These are phyloP conservation scores for Xiphophorus maculatus DNA, from an alignment of 2,113 vertebrate genomes.

Conservation along the genomic window DNA sequence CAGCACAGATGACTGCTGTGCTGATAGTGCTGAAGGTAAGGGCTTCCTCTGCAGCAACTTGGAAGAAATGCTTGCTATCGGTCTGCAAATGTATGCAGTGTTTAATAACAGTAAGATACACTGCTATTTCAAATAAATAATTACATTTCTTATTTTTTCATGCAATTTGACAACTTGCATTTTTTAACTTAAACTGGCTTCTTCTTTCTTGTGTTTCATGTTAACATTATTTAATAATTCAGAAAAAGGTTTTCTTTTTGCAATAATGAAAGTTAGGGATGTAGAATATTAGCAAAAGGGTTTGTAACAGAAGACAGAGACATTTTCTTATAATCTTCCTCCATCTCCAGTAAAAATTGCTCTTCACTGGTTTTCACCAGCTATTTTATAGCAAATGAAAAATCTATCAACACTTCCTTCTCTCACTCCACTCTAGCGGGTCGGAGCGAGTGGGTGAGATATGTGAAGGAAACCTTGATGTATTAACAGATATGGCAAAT, in stretches of 20 bases:
- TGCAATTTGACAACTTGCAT: background rate
- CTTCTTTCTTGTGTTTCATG: background rate
- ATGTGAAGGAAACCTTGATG: conserved; percentile 42
- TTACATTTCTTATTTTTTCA: background rate
- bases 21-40: conserved; percentile 43
- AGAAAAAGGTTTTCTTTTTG: background rate
- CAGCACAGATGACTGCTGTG: conserved; percentile 48
- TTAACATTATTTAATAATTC: background rate
- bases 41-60: conserved; percentile 17
- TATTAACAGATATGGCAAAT: conserved; percentile 49
- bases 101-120: background rate
- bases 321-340: no score
- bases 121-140: background rate
- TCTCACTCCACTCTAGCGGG: conserved; percentile 39
- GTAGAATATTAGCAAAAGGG: background rate
- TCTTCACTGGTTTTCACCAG: background rate
- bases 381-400: conserved; percentile 33
- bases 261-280: background rate
- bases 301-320: no score
- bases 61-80: background rate
- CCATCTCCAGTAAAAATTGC: no score
- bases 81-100: conserved; percentile 4
- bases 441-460: conserved; percentile 32
- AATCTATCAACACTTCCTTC: conserved; percentile 51
- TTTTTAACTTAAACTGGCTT: background rate